Evolutionary conservation across 2,113 vertebrate genomes (phyloP), one percentile per base, ranked within the genome.

Genomic region (Leuciscus idus): DNA sequence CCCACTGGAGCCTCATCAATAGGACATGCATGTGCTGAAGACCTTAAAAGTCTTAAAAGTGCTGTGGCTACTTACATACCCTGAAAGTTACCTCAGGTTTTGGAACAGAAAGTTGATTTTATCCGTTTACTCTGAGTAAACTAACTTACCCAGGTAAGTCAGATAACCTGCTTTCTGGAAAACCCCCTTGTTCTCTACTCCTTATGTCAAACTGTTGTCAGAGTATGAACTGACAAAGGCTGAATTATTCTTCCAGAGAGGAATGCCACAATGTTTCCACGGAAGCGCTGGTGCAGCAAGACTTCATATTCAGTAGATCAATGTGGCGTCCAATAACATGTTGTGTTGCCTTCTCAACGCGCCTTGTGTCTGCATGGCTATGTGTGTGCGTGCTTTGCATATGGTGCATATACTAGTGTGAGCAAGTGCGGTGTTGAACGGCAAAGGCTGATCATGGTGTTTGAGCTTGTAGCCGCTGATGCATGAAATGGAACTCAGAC

Each of bases 401-500:
- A 55, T n/a, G 10, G 39, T 23, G 79, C 79, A 48, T 76, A 30
- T 76, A 46, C n/a, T 74, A 6, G 50, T 33, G 23, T 28, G 33
- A 70, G 52, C n/a, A 6, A 59, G 68, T 81, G 36, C 21, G 2
- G 52, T 33, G 74, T 80, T 74, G 86, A 76, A 33, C 30, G 46
- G 78, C 50, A 26, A 50, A 46, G 77, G 59, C 73, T 64, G 68
- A 81, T 79, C 23, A 33, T 33, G 19, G 64, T 80, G 74, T 81
- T 83, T 78, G 81, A 85, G 75, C 89, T 87, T 78, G 43, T 19
- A 48, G 74, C n/a, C 74, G 50, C 46, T 70, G 83, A 87, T 89
- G 91, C 89, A 80, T 88, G 88, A 90, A 91, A 90, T 88, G 83
- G 79, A 89, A 76, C 81, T 83, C 73, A 55, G 85, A 77, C 86